Evolutionary conservation across 2,888 invertebrate species (phyloP), one percentile per base, ranked within the genome.

Genomic region (Lypha dubia): DNA sequence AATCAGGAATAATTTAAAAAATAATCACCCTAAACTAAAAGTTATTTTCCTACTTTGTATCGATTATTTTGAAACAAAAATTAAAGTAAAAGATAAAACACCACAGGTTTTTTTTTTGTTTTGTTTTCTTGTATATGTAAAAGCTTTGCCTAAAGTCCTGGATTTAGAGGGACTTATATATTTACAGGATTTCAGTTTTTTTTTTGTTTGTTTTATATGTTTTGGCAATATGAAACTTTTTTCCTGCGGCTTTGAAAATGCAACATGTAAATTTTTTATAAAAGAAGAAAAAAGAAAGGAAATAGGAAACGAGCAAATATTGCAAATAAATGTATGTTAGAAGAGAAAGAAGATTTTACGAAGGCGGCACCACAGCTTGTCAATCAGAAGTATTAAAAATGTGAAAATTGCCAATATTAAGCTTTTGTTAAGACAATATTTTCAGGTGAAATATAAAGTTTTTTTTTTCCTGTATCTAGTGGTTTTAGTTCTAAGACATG

Each of bases 191-290:
- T 73, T 68, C 38, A 9, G 11, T 51, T 60, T 68, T 9, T 35
- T 38, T 38, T 13, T 38, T 38, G 35, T 38, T 53, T 28, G 4
- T 28, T 41, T 24, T 28, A 6, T 49, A 17, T 15, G 65, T 35
- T 24, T 22, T 28, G 7, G 28, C 13, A 65, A 56, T 15, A 65
- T 0, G 2, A 56, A 62, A 53, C 13, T 17, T 49, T 67, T 56
- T 62, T 73, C n/a, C 11, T 60, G 13, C 41, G 38, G 38, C 8
- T 44, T 53, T 7, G 1, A 32, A 49, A 65, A 73, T 62, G 77
- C 77, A 77, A 77, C 70, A 77, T 70, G 77, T 77, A 70, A 28
- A 51, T 77, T 41, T 32, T 15, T n/a, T n/a, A 4, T 56, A n/a
- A 1, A 38, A 41, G 3, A 24, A 17, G 20, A 4, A 51, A 22